These are phyloP conservation scores for Drosophila kohkoa DNA, from an alignment of 1,140 invertebrate genomes.

Conservation along the genomic window DNA sequence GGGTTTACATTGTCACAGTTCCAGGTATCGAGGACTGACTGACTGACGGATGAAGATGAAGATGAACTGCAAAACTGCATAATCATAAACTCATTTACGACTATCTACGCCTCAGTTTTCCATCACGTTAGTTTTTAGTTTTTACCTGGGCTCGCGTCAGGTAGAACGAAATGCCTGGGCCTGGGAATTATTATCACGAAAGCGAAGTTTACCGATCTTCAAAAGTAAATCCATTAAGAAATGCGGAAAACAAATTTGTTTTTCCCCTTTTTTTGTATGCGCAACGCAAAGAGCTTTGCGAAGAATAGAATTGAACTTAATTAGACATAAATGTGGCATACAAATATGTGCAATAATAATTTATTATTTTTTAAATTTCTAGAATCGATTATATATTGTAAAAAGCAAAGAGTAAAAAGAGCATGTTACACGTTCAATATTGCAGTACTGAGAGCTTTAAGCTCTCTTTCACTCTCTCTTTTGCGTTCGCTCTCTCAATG, in stretches of 20 bases:
- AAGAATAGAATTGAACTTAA: background rate
- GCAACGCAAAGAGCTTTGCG: constrained; percentile 11
- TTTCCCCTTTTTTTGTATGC: constrained; percentile 6
- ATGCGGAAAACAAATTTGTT: constrained; percentile 11
- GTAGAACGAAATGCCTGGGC: constrained; percentile 4
- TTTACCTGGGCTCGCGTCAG: constrained; percentile 24
- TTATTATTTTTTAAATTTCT: too few species aligned
- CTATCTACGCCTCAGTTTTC: background rate
- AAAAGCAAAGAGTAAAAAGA: too few species aligned
- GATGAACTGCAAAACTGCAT: constrained; percentile 45
- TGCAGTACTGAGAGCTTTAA: constrained; percentile 4
- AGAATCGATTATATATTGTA: too few species aligned
- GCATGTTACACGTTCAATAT: background rate
- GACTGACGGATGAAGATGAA: background rate
- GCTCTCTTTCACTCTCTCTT: background rate
- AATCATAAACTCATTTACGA: constrained; percentile 57
- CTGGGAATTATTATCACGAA: constrained; percentile 7
- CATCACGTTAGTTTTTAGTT: background rate
- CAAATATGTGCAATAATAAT: too few species aligned
- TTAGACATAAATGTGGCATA: too few species aligned
- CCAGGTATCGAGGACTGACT: constrained; percentile 32
- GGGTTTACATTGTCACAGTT: constrained; percentile 45
- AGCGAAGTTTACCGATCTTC: constrained; percentile 1
- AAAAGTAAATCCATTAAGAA: constrained; percentile 32
- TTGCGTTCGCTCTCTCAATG: background rate